A percentile compares a stretch with the other conserved stretches of the same genome.
Conservation (phyloP, 2,888 invertebrate species). For the Perdita meconis region DNA sequence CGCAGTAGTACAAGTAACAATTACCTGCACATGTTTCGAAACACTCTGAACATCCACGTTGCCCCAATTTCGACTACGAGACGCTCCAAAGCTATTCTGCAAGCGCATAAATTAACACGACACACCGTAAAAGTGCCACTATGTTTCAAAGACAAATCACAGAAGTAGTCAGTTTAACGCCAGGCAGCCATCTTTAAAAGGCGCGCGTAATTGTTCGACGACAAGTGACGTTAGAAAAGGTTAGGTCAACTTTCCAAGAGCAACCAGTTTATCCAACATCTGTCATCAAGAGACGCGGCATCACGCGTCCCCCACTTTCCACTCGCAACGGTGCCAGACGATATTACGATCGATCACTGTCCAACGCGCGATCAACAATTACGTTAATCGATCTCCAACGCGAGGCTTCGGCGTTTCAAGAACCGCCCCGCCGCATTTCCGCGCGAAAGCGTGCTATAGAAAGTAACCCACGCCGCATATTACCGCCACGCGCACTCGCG, state of each 20-base stretch:
- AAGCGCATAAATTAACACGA: neutral
- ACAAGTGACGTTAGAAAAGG: neutral
- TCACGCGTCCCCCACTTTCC: constrained; percentile 17
- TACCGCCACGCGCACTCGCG: too few relatives aligned
- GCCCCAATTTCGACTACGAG: neutral
- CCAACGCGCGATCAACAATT: constrained; percentile 48
- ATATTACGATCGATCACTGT: constrained; percentile 51
- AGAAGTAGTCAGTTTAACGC: neutral
- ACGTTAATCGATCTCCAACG: constrained; percentile 45
- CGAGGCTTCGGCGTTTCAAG: constrained; percentile 3
- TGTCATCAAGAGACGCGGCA: constrained; percentile 34
- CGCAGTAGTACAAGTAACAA: too few relatives aligned
- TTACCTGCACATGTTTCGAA: too few relatives aligned
- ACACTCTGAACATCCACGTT: neutral
- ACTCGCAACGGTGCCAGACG: constrained; percentile 19
- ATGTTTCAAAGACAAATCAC: neutral
- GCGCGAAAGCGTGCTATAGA: neutral
- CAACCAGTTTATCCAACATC: constrained; percentile 17
- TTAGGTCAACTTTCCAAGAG: constrained; percentile 28
- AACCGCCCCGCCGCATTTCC: neutral
- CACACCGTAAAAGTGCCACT: constrained; percentile 8
- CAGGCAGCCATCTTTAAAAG: constrained; percentile 16
- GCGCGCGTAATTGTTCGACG: neutral
- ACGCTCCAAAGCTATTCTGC: neutral
- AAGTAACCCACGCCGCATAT: neutral